A percentile compares a stretch with the other conserved stretches of the same genome.
phyloP scores from a whole-genome alignment of 2,113 vertebrate species.

The Pseudolaguvia tuberculata region DNA sequence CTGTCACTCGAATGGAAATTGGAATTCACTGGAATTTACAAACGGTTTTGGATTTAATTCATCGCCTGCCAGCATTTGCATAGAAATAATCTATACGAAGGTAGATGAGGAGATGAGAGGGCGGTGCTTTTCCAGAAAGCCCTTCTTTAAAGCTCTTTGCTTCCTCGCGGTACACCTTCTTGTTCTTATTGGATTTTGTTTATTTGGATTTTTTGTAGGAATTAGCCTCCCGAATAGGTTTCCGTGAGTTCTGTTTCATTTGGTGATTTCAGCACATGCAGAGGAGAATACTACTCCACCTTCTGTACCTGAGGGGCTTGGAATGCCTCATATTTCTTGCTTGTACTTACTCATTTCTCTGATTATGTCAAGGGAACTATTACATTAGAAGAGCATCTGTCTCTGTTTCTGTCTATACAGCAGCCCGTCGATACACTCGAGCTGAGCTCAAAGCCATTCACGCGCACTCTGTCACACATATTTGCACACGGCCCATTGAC shows the following conservation, averaged over 20 bases:
- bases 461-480: conserved; percentile 28
- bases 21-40: conserved; percentile 73
- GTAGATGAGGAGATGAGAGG: conserved; percentile 69
- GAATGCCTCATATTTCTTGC: background rate
- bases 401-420: conserved; percentile 31
- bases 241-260: background rate
- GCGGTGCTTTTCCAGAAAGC: background rate
- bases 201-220: background rate
- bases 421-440: conserved; percentile 29
- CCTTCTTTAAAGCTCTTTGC: conserved; percentile 13
- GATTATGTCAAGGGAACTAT: conserved; percentile 24
- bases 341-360: conserved; percentile 13
- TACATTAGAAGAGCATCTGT: conserved; percentile 38
- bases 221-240: background rate
- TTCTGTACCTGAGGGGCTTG: background rate
- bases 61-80: conserved; percentile 72
- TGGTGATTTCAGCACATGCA: background rate
- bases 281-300: background rate
- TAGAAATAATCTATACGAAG: conserved; percentile 80
- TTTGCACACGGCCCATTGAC: conserved; percentile 31
- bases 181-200: background rate
- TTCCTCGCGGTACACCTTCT: conserved; percentile 7
- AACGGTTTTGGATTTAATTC: conserved; percentile 77
- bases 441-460: conserved; percentile 34
- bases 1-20: conserved; percentile 62